Conservation (phyloP, 2,888 invertebrate genomes). For the Cynaeus angustus region DNA sequence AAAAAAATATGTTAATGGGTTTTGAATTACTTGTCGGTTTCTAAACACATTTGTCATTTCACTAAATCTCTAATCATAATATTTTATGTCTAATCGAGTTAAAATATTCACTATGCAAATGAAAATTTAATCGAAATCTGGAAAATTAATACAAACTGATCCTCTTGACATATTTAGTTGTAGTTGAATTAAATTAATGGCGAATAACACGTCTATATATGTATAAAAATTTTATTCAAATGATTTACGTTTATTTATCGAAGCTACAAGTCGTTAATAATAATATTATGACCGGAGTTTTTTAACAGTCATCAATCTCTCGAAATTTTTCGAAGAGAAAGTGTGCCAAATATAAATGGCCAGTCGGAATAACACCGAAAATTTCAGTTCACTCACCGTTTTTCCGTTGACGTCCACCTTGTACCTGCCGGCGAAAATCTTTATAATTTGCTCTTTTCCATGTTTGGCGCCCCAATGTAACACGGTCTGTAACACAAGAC, state of each 20-base stretch:
- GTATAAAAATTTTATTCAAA: slow-evolving; percentile 6
- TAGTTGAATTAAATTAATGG: slow-evolving; percentile 22
- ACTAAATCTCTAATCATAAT: background rate
- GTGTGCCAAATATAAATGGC: background rate
- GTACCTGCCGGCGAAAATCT: slow-evolving; percentile 91
- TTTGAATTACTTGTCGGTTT: background rate
- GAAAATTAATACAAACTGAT: slow-evolving; percentile 20
- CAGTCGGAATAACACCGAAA: background rate
- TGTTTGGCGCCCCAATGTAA: slow-evolving; percentile 98
- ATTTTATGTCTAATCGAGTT: background rate
- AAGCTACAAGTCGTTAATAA: slow-evolving; percentile 16
- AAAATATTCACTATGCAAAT: slow-evolving; percentile 3
- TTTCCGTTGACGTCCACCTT: slow-evolving; percentile 89
- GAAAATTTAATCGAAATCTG: slow-evolving; percentile 4
- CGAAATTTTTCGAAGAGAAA: slow-evolving; percentile 16
- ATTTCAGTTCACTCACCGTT: slow-evolving; percentile 88
- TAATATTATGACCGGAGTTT: slow-evolving; percentile 20
- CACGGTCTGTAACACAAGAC: slow-evolving; percentile 83
- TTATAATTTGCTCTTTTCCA: slow-evolving; percentile 92
- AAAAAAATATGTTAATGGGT: slow-evolving; percentile 61
- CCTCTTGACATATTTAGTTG: slow-evolving; percentile 19
- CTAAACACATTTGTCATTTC: background rate
- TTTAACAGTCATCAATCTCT: slow-evolving; percentile 18
- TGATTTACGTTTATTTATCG: slow-evolving; percentile 26
- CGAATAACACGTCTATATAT: slow-evolving; percentile 8